Conservation (phyloP, 2,888 invertebrate species). For the Limnephilus marmoratus region DNA sequence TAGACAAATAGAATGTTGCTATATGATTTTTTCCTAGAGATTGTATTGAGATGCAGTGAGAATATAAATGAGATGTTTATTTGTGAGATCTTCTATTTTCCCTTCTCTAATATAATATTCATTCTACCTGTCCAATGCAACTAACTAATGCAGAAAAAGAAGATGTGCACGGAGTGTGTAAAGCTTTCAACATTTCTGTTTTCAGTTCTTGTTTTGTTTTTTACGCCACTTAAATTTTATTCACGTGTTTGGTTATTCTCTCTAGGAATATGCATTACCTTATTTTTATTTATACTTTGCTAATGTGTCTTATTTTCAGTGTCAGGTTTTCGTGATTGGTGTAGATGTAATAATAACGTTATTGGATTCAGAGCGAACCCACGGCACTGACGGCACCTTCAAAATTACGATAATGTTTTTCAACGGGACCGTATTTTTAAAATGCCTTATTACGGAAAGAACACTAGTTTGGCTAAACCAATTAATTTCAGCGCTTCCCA, state of each 20-base stretch:
- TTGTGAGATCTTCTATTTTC: background rate
- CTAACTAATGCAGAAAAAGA: background rate
- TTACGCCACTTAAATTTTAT: background rate
- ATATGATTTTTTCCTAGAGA: background rate
- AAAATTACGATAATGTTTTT: background rate
- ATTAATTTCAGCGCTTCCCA: slow-evolving; percentile 26
- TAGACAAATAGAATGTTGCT: background rate
- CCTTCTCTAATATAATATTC: background rate
- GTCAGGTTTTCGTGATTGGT: background rate
- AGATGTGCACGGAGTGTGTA: background rate
- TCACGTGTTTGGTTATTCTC: background rate
- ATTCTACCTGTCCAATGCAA: background rate
- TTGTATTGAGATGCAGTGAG: background rate
- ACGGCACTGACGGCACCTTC: background rate
- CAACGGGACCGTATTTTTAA: background rate
- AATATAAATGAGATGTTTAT: background rate
- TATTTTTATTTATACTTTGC: background rate
- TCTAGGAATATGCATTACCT: background rate
- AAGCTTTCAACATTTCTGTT: background rate
- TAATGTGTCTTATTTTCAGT: background rate
- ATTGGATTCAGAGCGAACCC: background rate
- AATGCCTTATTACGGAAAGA: slow-evolving; percentile 25
- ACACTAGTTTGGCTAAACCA: background rate
- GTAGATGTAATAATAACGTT: background rate
- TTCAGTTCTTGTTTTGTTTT: background rate